These are phyloP conservation scores for Calameuta idolon DNA, from an alignment of 2,888 invertebrate species.

Conservation along the genomic window DNA sequence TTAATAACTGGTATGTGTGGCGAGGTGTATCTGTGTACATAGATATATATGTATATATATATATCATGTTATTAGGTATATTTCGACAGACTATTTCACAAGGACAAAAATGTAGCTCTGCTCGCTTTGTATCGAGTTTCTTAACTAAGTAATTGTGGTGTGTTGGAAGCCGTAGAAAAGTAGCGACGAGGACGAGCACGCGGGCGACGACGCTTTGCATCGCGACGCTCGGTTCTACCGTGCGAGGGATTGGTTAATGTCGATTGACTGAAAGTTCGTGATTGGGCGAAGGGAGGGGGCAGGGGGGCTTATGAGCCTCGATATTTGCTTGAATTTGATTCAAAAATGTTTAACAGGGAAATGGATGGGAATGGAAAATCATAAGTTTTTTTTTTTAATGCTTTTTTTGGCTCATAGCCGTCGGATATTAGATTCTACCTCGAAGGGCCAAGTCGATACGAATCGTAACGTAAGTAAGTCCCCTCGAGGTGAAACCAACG, in stretches of 20 bases:
- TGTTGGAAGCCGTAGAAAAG: conserved; percentile 33
- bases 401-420: background rate
- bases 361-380: background rate
- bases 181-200: conserved; percentile 16
- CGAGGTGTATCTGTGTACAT: too few species aligned
- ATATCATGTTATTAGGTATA: too few species aligned
- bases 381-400: background rate
- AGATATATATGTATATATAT: too few species aligned
- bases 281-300: accelerated
- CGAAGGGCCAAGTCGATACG: too few species aligned
- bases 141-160: conserved; percentile 17
- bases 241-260: too few species aligned
- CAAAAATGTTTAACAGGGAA: background rate
- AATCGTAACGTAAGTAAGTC: too few species aligned
- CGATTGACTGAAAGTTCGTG: background rate
- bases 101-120: background rate
- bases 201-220: background rate
- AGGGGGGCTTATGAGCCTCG: background rate
- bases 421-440: background rate
- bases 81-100: too few species aligned
- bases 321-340: background rate
- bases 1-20: too few species aligned
- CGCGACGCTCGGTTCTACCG: too few species aligned
- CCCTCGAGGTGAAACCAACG: too few species aligned
- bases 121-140: conserved; percentile 24